Conservation (phyloP, 2,888 invertebrate species). For the Cerceris rybyensis region DNA sequence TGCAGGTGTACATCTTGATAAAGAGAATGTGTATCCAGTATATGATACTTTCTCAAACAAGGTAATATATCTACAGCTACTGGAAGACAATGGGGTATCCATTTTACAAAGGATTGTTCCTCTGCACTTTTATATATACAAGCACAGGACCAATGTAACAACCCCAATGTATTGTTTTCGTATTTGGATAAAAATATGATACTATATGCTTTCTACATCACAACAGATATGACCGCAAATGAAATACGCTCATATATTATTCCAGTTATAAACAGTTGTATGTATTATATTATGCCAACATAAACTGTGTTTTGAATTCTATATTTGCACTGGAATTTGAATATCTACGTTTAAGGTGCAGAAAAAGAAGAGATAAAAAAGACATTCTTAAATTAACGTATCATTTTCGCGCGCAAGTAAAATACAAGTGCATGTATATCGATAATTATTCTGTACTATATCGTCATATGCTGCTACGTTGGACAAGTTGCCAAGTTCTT, state of each 20-base stretch:
- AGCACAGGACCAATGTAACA: conserved; percentile 59
- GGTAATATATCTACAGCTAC: conserved; percentile 41
- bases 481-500: neutral
- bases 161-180: conserved; percentile 59
- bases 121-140: conserved; percentile 66
- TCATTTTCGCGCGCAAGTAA: conserved; percentile 41
- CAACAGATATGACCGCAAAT: conserved; percentile 49
- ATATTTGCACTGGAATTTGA: conserved; percentile 42
- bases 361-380: conserved; percentile 37
- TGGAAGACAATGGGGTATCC: conserved; percentile 44
- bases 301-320: conserved; percentile 51
- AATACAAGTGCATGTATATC: conserved; percentile 28
- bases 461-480: too few species aligned
- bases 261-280: conserved; percentile 51
- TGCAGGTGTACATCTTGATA: conserved; percentile 50
- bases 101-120: conserved; percentile 56
- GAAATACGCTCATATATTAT: conserved; percentile 53
- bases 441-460: too few species aligned
- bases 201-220: conserved; percentile 60
- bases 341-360: conserved; percentile 43
- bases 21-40: conserved; percentile 50
- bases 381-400: conserved; percentile 40
- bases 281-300: conserved; percentile 29
- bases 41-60: conserved; percentile 49
- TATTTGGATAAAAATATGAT: conserved; percentile 51